Conservation (phyloP, 2,888 invertebrate species). For the Epistrophella euchroma region DNA sequence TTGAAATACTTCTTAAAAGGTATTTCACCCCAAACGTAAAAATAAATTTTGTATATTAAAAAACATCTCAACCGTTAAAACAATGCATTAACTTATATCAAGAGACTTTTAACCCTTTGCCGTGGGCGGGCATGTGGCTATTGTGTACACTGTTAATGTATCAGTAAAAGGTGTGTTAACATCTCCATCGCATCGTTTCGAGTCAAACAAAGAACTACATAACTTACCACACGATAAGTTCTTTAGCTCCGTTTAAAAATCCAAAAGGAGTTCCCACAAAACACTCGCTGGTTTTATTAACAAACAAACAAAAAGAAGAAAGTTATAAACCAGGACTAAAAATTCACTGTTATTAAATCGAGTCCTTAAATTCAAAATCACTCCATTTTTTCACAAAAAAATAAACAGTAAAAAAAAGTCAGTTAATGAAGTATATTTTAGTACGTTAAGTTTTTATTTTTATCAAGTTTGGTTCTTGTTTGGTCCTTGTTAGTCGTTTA, state of each 20-base stretch:
- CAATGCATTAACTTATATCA: conserved; percentile 58
- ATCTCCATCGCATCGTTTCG: not conserved
- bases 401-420: not conserved
- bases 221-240: conserved; percentile 58
- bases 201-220: not conserved
- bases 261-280: conserved; percentile 35
- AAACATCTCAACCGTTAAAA: conserved; percentile 47
- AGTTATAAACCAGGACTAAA: conserved; percentile 20
- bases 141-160: conserved; percentile 14
- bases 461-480: not conserved
- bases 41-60: conserved; percentile 28
- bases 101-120: conserved; percentile 31
- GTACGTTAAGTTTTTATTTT: conserved; percentile 8
- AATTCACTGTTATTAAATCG: conserved; percentile 50
- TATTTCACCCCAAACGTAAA: conserved; percentile 46
- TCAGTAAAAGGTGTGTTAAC: conserved; percentile 31
- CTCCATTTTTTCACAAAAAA: conserved; percentile 63
- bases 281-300: not conserved
- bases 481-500: conserved; percentile 43
- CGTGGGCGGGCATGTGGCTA: not conserved
- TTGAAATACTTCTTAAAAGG: conserved; percentile 27
- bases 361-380: conserved; percentile 59
- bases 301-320: not conserved
- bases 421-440: not conserved
- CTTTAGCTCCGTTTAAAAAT: conserved; percentile 32